Evolutionary conservation across 2,888 invertebrate species (phyloP), one percentile per base, ranked within the genome.

Genomic region (Hoplodrina ambigua): DNA sequence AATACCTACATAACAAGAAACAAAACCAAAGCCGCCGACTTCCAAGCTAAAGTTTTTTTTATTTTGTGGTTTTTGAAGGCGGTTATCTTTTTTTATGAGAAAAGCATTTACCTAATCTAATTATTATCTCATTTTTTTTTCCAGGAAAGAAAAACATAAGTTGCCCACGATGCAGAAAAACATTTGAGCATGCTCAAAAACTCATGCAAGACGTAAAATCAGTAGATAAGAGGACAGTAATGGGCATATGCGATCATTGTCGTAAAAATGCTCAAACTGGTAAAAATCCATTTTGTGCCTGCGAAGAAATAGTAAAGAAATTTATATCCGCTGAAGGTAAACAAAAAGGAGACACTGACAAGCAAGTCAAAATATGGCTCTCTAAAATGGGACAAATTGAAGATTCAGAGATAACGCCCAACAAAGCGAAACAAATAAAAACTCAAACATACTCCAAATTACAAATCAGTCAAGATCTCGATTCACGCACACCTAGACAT

Each of bases 201-300:
- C 77, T 91, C 55, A 73, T 91, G 50, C 78, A 82, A 72, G 85
- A 82, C 72, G 63, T 88, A 50, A 79, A 86, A 44, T 77, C 72
- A 49, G 81, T 90, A 65, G 80, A 87, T 53, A 88, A 78, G 79
- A 87, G 87, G n/a, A 82, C 85, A 70, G 79, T 91, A n/a, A 81
- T 88, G 64, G 88, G 89, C 41, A 80, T 94, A 72, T 94, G 94
- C 74, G 85, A 91, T 46, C 89, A 91, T 74, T 94, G 94, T 77
- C 86, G 77, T 62, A 72, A 66, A 11, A 87, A 86, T 82, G 53
- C 61, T 17, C 69, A 69, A 66, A 59, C 63, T 57, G 64, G 37
- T n/a, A 60, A 66, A 52, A 83, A 86, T 82, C 71, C 91, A 85
- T 88, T 93, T 88, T 58, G 84, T 84, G 49, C 89, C 87, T 89